Evolutionary conservation across 2,797 vertebrate genomes (phyloP), one percentile per base, ranked within the genome.

Genomic region (Aeoliscus strigatus): DNA sequence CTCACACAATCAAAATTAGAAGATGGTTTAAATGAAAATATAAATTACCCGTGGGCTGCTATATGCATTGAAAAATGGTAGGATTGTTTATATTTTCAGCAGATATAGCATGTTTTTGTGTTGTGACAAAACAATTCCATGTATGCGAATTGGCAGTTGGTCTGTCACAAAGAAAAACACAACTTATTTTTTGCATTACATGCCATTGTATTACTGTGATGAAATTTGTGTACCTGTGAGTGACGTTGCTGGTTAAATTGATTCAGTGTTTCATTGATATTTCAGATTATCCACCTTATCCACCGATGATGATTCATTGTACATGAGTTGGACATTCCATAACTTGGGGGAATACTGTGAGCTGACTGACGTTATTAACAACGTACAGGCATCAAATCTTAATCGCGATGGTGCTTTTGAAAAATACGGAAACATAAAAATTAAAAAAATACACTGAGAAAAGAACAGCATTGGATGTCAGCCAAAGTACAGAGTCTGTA

Each of bases 381-480:
- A n/a, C n/a, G n/a, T n/a, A n/a, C n/a, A n/a, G n/a, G n/a, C n/a
- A n/a, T n/a, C n/a, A n/a, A n/a, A n/a, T n/a, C n/a, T n/a, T n/a
- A n/a, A n/a, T n/a, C n/a, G n/a, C n/a, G n/a, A n/a, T n/a, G n/a
- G n/a, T n/a, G n/a, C n/a, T n/a, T n/a, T n/a, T n/a, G n/a, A 70
- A 44, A 37, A 36, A 53, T 54, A 52, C 36, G 60, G 11, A 45
- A 41, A 34, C 26, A 27, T 40, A 28, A 29, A 27, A 14, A 31
- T 31, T 27, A 25, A 44, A 57, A 31, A 51, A 66, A 70, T 46
- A 59, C 54, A 62, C 63, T 54, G 57, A 74, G 56, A 51, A 66
- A 66, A 63, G 43, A 71, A 71, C 66, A 70, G 75, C 57, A 75
- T 59, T 82, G 78, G 78, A 79, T 76, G 62, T 75, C 74, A 73